Conservation (phyloP, 2,888 invertebrate species). For the Hoplodrina ambigua region DNA sequence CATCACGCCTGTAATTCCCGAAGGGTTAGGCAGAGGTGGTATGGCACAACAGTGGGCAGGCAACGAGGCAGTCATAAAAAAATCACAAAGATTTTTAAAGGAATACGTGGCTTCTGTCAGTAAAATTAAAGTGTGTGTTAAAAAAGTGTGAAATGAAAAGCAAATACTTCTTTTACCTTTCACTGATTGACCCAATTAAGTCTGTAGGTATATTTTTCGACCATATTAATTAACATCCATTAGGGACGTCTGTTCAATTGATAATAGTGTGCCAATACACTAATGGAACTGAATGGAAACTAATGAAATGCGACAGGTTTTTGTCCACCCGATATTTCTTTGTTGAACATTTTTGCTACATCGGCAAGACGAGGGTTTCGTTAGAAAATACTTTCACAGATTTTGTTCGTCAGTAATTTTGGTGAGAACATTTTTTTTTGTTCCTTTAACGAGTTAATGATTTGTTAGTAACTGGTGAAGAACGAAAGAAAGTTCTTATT, state of each 20-base stretch:
- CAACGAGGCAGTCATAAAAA: no score
- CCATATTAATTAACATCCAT: conserved; percentile 44
- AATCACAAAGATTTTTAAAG: no score
- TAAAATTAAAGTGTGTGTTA: no score
- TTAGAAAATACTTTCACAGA: conserved; percentile 11
- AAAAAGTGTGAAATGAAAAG: no score
- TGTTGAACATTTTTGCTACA: conserved; percentile 5
- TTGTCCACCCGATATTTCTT: conserved; percentile 16
- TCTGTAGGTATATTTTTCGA: background rate
- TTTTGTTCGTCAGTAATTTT: conserved; percentile 1
- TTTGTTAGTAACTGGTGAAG: background rate
- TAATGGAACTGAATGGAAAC: conserved; percentile 48
- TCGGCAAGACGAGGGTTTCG: conserved; percentile 8
- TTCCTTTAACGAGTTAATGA: background rate
- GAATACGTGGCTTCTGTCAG: no score
- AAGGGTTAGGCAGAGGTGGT: no score
- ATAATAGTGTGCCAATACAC: conserved; percentile 33
- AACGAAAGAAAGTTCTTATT: background rate
- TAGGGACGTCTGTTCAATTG: conserved; percentile 12
- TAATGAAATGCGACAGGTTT: conserved; percentile 30
- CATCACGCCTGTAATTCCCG: no score
- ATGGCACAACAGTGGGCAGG: no score
- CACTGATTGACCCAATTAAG: background rate
- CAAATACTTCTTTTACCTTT: no score
- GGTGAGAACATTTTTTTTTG: conserved; percentile 14